Percentiles rank a stretch among this genome's conserved stretches.
phyloP scores from a whole-genome alignment of 2,113 vertebrate genomes.

The Cottus gobio region DNA sequence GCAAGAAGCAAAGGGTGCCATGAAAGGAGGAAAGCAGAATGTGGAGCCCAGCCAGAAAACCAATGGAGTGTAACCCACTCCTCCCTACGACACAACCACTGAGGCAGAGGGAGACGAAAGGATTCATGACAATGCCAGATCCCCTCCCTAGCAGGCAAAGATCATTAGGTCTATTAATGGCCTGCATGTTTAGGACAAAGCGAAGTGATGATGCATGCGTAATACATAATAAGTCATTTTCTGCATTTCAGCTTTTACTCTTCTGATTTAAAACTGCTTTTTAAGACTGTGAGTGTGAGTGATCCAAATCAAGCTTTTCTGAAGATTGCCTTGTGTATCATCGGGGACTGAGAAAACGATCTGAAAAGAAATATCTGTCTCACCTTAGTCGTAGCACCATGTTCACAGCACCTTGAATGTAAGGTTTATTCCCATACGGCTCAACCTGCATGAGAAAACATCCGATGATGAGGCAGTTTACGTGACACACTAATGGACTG shows the following conservation, averaged over 20 bases:
- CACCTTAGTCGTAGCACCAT: conserved; percentile 98
- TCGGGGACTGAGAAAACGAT: neutral
- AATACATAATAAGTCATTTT: neutral
- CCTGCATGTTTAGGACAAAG: conserved; percentile 8
- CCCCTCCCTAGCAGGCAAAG: conserved; percentile 27
- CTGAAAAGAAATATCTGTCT: conserved; percentile 57
- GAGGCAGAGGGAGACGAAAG: conserved; percentile 46
- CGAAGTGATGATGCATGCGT: neutral
- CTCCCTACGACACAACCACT: conserved; percentile 75
- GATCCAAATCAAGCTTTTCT: neutral
- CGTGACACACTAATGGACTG: neutral
- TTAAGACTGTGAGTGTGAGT: neutral
- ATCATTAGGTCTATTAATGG: conserved; percentile 30
- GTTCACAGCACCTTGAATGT: conserved; percentile 89
- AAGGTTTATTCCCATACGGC: conserved; percentile 83
- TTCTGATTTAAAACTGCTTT: neutral
- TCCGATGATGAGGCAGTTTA: conserved; percentile 26
- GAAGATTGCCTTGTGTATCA: neutral
- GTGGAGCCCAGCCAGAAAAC: conserved; percentile 40
- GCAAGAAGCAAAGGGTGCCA: conserved; percentile 5
- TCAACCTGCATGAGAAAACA: conserved; percentile 83
- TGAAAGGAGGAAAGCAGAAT: conserved; percentile 25
- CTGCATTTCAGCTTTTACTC: neutral
- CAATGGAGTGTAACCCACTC: conserved; percentile 52
- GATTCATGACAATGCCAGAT: conserved; percentile 30